Evolutionary conservation across 2,113 vertebrate species (phyloP).

Genomic region (Notothenia rossii): DNA sequence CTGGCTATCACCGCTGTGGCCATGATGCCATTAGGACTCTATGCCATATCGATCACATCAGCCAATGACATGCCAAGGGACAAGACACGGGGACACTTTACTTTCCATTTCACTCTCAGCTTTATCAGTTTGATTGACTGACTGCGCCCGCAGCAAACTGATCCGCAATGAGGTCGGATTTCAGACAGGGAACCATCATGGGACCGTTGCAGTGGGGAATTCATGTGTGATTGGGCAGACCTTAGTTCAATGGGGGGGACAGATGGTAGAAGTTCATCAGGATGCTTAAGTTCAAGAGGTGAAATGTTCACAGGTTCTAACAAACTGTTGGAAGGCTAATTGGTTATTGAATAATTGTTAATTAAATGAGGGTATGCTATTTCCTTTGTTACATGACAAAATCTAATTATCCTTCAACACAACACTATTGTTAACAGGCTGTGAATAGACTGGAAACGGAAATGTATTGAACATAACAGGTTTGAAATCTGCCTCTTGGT

Average conservation of each 20-base stretch:
- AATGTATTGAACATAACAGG: not conserved
- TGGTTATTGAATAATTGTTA: conserved; percentile 38
- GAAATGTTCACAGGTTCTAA: conserved; percentile 26
- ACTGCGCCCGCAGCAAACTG: conserved; percentile 29
- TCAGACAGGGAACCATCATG: conserved; percentile 21
- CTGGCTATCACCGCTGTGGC: conserved; percentile 60
- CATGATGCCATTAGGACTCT: conserved; percentile 55
- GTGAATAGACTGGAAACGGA: conserved; percentile 25
- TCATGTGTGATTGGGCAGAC: conserved; percentile 14
- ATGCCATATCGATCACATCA: conserved; percentile 63
- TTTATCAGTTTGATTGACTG: conserved; percentile 55
- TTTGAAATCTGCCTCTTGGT: conserved; percentile 12
- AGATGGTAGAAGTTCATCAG: conserved; percentile 21
- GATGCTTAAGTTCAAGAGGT: conserved; percentile 35
- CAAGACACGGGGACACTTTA: conserved; percentile 48
- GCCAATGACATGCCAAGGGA: conserved; percentile 50
- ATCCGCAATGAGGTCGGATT: conserved; percentile 56
- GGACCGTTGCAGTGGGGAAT: conserved; percentile 14
- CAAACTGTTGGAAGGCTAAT: conserved; percentile 15
- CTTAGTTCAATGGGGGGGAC: conserved; percentile 2
- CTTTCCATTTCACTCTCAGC: conserved; percentile 52
- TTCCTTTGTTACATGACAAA: conserved; percentile 15
- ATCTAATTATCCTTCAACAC: conserved; percentile 23
- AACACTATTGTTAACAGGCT: not conserved
- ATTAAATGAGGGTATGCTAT: conserved; percentile 26